Conservation (phyloP, 2,797 vertebrate genomes). For the Helostoma temminkii region DNA sequence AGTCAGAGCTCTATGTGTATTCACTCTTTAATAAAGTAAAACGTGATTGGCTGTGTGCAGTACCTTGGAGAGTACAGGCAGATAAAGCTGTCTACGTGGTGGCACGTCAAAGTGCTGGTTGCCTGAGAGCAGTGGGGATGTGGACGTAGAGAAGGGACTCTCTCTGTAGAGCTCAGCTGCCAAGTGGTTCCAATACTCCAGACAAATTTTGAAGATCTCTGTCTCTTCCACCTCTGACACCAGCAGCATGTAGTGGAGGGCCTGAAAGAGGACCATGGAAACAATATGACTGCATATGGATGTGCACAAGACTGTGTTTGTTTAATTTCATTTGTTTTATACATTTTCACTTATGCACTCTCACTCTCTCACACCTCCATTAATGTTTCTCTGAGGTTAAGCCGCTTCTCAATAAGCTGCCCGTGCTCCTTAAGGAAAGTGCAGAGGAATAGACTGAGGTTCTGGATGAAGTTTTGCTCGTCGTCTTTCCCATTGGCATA, state of each 20-base stretch:
- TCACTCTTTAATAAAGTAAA: too few species aligned
- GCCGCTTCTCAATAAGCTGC: conserved; percentile 93
- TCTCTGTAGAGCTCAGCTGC: conserved; percentile 97
- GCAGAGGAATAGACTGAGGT: conserved; percentile 97
- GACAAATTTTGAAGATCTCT: conserved; percentile 97
- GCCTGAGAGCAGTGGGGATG: conserved; percentile 93
- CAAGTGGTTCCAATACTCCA: conserved; percentile 98
- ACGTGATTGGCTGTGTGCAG: background rate
- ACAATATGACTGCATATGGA: background rate
- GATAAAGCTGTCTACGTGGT: conserved; percentile 93
- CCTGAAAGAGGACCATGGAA: conserved; percentile 41
- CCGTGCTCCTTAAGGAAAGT: conserved; percentile 97
- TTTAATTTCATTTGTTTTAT: background rate
- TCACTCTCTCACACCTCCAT: conserved; percentile 92
- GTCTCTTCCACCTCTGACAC: conserved; percentile 98
- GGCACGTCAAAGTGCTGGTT: conserved; percentile 97
- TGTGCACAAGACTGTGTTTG: background rate
- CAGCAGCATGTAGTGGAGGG: conserved; percentile 89
- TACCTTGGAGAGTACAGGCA: conserved; percentile 96
- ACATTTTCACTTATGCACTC: too few species aligned
- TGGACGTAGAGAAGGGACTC: conserved; percentile 94
- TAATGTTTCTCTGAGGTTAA: conserved; percentile 94
- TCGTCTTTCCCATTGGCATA: conserved; percentile 98
- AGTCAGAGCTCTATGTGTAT: background rate
- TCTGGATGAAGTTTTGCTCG: conserved; percentile 98